Percentiles rank a stretch among this genome's conserved stretches.
Conservation (phyloP, 2,888 invertebrate species). For the Lycia hirtaria region DNA sequence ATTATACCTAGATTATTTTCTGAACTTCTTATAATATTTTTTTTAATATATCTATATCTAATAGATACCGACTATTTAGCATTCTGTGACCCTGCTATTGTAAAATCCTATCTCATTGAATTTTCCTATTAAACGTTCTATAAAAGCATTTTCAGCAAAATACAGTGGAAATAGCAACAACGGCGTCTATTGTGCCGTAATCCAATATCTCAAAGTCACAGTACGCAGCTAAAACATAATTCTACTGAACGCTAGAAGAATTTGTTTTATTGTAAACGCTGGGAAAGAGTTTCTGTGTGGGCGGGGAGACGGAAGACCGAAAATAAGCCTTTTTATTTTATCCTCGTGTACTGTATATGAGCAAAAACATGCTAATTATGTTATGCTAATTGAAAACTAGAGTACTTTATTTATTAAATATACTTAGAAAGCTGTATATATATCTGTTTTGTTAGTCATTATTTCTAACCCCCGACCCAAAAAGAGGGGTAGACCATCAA, state of each 20-base stretch:
- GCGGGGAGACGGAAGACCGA: not conserved
- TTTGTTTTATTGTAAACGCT: conserved; percentile 37
- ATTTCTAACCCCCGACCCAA: too few relatives aligned
- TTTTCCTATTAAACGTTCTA: conserved; percentile 1
- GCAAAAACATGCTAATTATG: too few relatives aligned
- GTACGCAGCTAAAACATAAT: conserved; percentile 31
- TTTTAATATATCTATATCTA: too few relatives aligned
- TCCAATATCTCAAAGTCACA: conserved; percentile 38
- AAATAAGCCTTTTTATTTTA: not conserved
- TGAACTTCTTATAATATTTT: too few relatives aligned
- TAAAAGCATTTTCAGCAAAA: conserved; percentile 15
- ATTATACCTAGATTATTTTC: too few relatives aligned
- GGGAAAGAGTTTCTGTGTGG: conserved; percentile 19
- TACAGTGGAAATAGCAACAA: conserved; percentile 22
- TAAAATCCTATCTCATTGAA: not conserved
- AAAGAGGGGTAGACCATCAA: too few relatives aligned
- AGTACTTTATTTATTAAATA: too few relatives aligned
- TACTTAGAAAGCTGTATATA: too few relatives aligned
- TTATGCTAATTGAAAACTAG: too few relatives aligned
- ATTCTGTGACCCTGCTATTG: not conserved
- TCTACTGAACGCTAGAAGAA: conserved; percentile 28
- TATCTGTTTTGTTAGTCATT: too few relatives aligned
- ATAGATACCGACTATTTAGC: too few relatives aligned
- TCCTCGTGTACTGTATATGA: not conserved
- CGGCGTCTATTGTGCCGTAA: conserved; percentile 29